A percentile compares a stretch with the other conserved stretches of the same genome.
These are phyloP conservation scores for Macaria notata DNA, from an alignment of 2,888 invertebrate species.

Conservation along the genomic window DNA sequence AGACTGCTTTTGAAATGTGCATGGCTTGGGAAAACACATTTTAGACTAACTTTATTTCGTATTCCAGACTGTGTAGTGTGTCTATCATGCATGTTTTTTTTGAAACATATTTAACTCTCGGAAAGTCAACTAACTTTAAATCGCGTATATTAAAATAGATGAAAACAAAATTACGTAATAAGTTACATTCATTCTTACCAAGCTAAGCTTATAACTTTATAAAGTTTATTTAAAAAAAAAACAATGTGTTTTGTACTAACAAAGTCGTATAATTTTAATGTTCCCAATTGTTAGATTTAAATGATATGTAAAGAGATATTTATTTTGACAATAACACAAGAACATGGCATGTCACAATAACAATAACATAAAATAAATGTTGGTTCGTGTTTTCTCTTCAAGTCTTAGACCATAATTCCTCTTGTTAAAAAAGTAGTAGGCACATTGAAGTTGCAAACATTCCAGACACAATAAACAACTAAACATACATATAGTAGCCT, in stretches of 20 bases:
- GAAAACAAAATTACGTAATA: not conserved
- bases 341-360: too few relatives aligned
- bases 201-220: not conserved
- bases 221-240: not conserved
- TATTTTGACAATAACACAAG: too few relatives aligned
- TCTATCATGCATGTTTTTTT: not conserved
- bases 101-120: not conserved
- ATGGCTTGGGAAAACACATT: slow-evolving; percentile 16
- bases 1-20: slow-evolving; percentile 21
- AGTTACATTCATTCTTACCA: not conserved
- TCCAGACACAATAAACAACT: too few relatives aligned
- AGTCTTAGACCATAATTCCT: too few relatives aligned
- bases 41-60: slow-evolving; percentile 11
- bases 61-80: not conserved
- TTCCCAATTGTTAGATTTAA: too few relatives aligned
- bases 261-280: too few relatives aligned
- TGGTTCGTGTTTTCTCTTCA: too few relatives aligned
- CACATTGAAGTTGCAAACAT: too few relatives aligned
- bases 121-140: not conserved
- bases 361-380: too few relatives aligned
- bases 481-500: not conserved
- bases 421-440: too few relatives aligned
- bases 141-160: not conserved
- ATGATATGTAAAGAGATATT: too few relatives aligned
- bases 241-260: too few relatives aligned